Conservation (phyloP, 1,140 invertebrate genomes). For the Zophobas atratus region DNA sequence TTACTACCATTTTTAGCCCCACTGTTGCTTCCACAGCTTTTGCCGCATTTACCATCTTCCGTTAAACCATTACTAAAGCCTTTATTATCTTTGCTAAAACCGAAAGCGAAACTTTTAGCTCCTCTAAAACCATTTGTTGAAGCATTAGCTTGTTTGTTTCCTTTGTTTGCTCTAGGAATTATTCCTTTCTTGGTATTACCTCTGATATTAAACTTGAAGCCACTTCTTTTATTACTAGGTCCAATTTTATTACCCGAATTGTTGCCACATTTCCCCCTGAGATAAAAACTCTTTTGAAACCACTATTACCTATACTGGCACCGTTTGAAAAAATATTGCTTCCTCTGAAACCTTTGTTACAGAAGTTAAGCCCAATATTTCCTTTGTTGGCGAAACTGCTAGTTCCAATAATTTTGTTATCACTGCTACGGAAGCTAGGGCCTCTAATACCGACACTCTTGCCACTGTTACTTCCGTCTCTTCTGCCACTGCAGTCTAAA, state of each 20-base stretch:
- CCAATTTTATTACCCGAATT: constrained; percentile 1
- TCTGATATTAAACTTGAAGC: neutral
- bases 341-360: constrained; percentile 7
- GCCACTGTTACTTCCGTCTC: neutral
- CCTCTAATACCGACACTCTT: neutral
- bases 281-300: neutral
- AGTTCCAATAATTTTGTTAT: neutral
- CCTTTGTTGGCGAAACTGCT: neutral
- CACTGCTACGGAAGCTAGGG: neutral
- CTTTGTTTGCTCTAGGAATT: neutral
- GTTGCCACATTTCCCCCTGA: neutral
- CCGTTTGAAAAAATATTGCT: neutral
- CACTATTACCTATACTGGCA: constrained; percentile 5
- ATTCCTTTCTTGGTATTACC: constrained; percentile 3
- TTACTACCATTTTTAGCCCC: too few relatives aligned
- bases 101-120: neutral
- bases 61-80: too few relatives aligned
- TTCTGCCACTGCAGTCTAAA: neutral
- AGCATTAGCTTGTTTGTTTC: neutral
- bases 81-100: too few relatives aligned
- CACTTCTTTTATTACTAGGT: neutral
- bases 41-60: too few relatives aligned
- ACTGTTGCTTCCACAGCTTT: too few relatives aligned
- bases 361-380: constrained; percentile 1
- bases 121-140: neutral